These are phyloP conservation scores for Noctua fimbriata DNA, from an alignment of 2,888 invertebrate genomes.

Conservation along the genomic window DNA sequence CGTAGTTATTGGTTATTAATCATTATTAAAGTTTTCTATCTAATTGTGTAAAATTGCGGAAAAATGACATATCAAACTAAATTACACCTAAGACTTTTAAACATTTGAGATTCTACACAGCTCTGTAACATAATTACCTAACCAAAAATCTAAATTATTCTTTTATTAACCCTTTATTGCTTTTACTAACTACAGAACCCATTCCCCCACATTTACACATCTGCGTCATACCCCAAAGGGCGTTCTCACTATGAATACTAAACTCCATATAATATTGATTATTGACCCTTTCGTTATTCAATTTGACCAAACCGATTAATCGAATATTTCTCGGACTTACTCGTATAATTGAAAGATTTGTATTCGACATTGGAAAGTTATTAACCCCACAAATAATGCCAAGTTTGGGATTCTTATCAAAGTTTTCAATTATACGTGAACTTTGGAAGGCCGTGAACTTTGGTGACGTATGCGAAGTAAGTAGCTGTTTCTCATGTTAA, in stretches of 20 bases:
- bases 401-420: constrained; percentile 29
- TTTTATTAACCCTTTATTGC: neutral
- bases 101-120: neutral
- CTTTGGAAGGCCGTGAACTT: constrained; percentile 45
- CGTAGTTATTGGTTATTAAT: too few species aligned
- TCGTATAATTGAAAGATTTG: constrained; percentile 52
- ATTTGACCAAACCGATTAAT: constrained; percentile 60
- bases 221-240: constrained; percentile 76
- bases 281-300: constrained; percentile 64
- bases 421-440: constrained; percentile 53
- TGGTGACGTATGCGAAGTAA: constrained; percentile 35
- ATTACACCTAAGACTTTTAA: neutral
- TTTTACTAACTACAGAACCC: neutral
- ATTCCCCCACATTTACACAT: constrained; percentile 59
- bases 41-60: too few species aligned
- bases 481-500: constrained; percentile 17
- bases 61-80: too few species aligned
- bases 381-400: constrained; percentile 48
- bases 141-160: constrained; percentile 5
- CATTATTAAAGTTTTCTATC: too few species aligned
- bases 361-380: constrained; percentile 55
- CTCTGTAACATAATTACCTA: neutral
- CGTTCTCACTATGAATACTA: constrained; percentile 76
- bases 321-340: constrained; percentile 49
- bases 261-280: constrained; percentile 65